phyloP scores from a whole-genome alignment of 2,888 invertebrate species.

The Phyto melanocephala region DNA sequence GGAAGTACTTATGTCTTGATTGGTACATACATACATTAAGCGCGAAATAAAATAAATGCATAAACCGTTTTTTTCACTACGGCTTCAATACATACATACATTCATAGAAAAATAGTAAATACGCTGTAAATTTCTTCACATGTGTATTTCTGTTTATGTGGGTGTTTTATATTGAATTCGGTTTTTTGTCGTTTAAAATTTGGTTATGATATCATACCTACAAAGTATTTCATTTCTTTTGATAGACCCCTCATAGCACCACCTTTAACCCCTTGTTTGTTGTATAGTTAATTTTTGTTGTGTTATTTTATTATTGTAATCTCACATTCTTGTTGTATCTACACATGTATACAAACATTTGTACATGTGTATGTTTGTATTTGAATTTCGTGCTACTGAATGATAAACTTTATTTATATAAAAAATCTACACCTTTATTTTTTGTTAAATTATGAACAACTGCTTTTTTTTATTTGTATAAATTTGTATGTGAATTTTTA shows the following conservation, averaged over 20 bases:
- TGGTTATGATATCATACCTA: slow-evolving; percentile 48
- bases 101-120: no score
- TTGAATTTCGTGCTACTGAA: slow-evolving; percentile 17
- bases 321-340: no score
- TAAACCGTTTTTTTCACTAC: background rate
- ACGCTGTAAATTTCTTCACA: slow-evolving; percentile 11
- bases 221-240: background rate
- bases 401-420: slow-evolving; percentile 17
- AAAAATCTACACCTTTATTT: slow-evolving; percentile 15
- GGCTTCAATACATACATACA: background rate
- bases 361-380: background rate
- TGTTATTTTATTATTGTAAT: background rate
- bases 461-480: no score
- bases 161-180: slow-evolving; percentile 9
- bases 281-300: background rate
- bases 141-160: background rate
- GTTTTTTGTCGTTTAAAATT: slow-evolving; percentile 21
- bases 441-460: background rate
- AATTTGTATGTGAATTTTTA: no score
- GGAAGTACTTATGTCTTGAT: slow-evolving; percentile 34
- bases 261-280: background rate
- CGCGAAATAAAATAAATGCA: slow-evolving; percentile 2
- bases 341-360: no score
- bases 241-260: background rate
- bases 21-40: slow-evolving; percentile 42